Conservation (phyloP, 2,797 vertebrate genomes). For the Australoheros facetus region DNA sequence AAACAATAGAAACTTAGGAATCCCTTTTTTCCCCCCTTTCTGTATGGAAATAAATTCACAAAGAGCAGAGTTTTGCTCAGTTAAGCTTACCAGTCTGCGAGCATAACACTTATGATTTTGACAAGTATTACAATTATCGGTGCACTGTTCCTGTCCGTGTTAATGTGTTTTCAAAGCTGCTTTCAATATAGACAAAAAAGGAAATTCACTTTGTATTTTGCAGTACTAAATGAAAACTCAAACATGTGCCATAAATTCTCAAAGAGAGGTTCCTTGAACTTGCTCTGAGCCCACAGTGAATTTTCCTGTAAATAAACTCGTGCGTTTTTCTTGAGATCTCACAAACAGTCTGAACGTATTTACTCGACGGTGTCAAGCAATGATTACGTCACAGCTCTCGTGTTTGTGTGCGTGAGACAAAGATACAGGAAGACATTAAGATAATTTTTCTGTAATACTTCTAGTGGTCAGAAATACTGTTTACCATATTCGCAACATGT, state of each 20-base stretch:
- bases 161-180: not conserved
- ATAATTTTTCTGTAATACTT: too few relatives aligned
- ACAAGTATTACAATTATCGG: not conserved
- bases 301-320: not conserved
- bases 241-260: not conserved
- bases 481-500: too few relatives aligned
- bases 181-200: not conserved
- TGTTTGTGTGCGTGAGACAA: too few relatives aligned
- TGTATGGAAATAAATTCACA: constrained; percentile 7
- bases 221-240: not conserved
- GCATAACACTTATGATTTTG: not conserved
- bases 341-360: too few relatives aligned
- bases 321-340: not conserved
- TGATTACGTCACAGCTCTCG: too few relatives aligned
- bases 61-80: not conserved
- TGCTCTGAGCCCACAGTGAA: not conserved
- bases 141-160: not conserved
- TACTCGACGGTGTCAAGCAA: too few relatives aligned
- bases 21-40: constrained; percentile 6
- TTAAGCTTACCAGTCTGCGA: not conserved
- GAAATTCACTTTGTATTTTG: not conserved
- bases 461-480: too few relatives aligned
- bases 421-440: too few relatives aligned
- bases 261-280: not conserved
- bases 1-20: constrained; percentile 70